Evolutionary conservation across 2,888 invertebrate genomes (phyloP).

Genomic region (Crocallis elinguaria): DNA sequence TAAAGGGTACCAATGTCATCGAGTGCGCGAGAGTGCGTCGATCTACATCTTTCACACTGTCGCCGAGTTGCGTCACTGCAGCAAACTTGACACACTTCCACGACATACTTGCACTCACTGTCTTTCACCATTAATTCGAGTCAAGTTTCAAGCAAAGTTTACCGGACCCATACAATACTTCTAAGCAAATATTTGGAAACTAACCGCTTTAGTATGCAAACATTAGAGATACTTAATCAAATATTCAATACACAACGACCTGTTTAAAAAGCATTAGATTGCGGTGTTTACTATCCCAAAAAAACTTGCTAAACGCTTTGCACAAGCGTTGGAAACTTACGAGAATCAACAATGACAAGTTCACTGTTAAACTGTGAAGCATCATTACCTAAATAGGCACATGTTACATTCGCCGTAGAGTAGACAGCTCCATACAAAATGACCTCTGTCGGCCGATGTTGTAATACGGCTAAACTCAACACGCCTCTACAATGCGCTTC

Average conservation of each 20-base stretch:
- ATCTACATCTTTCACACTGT: constrained; percentile 41
- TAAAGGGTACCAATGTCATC: constrained; percentile 46
- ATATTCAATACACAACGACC: constrained; percentile 4
- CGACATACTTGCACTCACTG: constrained; percentile 42
- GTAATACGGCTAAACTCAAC: constrained; percentile 48
- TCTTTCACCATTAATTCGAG: constrained; percentile 33
- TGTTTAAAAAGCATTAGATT: neutral
- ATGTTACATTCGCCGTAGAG: constrained; percentile 18
- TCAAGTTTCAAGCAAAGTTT: constrained; percentile 34
- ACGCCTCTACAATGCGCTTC: constrained; percentile 45
- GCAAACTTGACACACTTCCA: constrained; percentile 73
- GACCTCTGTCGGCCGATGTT: constrained; percentile 43
- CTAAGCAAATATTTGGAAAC: constrained; percentile 27
- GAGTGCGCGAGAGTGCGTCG: constrained; percentile 41
- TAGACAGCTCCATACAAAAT: constrained; percentile 38
- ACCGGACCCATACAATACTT: constrained; percentile 13
- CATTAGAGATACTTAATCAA: constrained; percentile 7
- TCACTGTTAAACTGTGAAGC: constrained; percentile 17
- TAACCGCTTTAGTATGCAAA: constrained; percentile 12
- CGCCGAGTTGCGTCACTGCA: constrained; percentile 55
- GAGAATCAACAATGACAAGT: constrained; percentile 18
- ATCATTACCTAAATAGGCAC: constrained; percentile 28
- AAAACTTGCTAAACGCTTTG: neutral
- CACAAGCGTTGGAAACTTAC: neutral
- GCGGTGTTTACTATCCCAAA: neutral